Base-by-base conservation (phyloP, 2,888 invertebrate genomes). In the Polyploca ridens region DNA sequence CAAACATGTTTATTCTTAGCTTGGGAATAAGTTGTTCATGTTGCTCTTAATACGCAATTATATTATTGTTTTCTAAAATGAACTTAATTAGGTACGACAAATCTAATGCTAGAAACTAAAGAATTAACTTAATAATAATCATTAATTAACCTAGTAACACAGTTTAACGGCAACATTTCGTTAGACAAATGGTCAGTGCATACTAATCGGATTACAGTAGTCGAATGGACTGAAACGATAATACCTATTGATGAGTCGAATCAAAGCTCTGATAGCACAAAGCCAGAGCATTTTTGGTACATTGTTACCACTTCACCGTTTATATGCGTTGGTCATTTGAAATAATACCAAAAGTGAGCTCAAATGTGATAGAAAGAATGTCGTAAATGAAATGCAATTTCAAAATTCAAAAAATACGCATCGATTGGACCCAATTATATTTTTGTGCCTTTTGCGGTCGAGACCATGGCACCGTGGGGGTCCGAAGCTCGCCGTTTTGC, bases 151-250 rank as follows among this genome's bases (percentile, higher is more conserved):
- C 14, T 5, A 5, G 44, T 62, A 60, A 62, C 63, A 65, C 65
- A 63, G 64, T 73, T 74, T 76, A 75, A 76, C 71, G 77, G 79
- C 81, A 78, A 82, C 84, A 79, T 82, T 83, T 77, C 76, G 81
- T 49, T 16, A 79, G 83, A 77, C 41, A 41, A 79, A 82, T 81
- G 83, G 81, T 75, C 73, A 81, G 77, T 79, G 81, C 81, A 79
- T 79, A 69, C 75, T 87, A 88, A 89, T 86, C 85, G 78, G 87
- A 87, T 89, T 88, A 88, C 68, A 74, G 70, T 70, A 67, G 41
- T 68, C 64, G 71, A 64, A 67, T 62, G 74, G 75, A 67, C 75
- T 78, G 63, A 27, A 68, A 44, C 64, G 54, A 35, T 49, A 59
- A 59, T 63, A 63, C 49, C 65, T 62, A 65, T 54, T 54, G 54